Evolutionary conservation across 2,888 invertebrate species (phyloP).

Genomic region (Lacanobia wlatinum): DNA sequence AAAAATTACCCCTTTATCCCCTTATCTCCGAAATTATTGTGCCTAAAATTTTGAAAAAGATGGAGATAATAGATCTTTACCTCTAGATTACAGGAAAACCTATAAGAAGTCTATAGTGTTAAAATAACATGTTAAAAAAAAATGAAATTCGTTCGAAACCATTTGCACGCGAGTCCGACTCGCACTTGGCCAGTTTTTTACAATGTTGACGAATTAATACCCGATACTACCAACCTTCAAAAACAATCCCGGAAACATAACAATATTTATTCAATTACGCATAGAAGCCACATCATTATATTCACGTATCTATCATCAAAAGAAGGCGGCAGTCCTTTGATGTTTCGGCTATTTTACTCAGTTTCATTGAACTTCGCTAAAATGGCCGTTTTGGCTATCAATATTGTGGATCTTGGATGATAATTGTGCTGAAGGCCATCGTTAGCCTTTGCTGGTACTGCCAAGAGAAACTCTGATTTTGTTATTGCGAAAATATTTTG

Average conservation of each 20-base stretch:
- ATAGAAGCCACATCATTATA: slow-evolving; percentile 42
- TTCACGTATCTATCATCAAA: slow-evolving; percentile 52
- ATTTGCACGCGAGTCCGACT: too few relatives aligned
- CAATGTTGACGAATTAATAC: neutral
- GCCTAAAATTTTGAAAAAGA: too few relatives aligned
- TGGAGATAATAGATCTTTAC: too few relatives aligned
- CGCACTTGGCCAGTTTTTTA: too few relatives aligned
- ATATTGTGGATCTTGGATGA: slow-evolving; percentile 58
- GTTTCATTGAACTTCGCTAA: slow-evolving; percentile 62
- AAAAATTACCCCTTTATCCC: too few relatives aligned
- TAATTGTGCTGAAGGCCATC: slow-evolving; percentile 29
- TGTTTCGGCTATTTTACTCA: slow-evolving; percentile 52
- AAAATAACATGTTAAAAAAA: too few relatives aligned
- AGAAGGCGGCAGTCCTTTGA: slow-evolving; percentile 55
- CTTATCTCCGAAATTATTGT: too few relatives aligned
- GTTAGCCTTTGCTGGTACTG: slow-evolving; percentile 20
- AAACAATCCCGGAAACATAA: slow-evolving; percentile 28
- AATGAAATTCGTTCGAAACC: too few relatives aligned
- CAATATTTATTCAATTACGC: slow-evolving; percentile 43
- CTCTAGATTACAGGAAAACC: too few relatives aligned
- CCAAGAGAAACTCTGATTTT: slow-evolving; percentile 55
- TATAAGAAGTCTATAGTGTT: too few relatives aligned
- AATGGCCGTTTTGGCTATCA: slow-evolving; percentile 51
- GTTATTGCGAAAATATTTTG: slow-evolving; percentile 51
- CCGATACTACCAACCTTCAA: slow-evolving; percentile 33